Evolutionary conservation across 2,888 invertebrate genomes (phyloP).

Genomic region (Drosophila limbata): DNA sequence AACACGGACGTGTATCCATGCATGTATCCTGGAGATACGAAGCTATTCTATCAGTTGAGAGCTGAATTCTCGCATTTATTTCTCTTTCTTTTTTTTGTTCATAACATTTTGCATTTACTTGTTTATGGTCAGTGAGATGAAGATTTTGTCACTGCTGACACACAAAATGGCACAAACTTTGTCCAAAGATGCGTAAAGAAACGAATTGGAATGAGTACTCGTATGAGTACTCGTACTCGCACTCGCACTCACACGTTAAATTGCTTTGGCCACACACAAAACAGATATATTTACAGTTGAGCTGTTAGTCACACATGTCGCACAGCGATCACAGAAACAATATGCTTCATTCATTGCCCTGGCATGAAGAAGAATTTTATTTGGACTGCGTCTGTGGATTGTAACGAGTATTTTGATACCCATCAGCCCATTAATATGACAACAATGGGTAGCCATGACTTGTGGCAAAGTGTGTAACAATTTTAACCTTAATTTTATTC

Average conservation of each 20-base stretch:
- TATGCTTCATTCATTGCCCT: slow-evolving; percentile 43
- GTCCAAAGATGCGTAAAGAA: slow-evolving; percentile 37
- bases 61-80: slow-evolving; percentile 8
- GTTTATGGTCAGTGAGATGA: slow-evolving; percentile 55
- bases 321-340: slow-evolving; percentile 47
- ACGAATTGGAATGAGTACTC: slow-evolving; percentile 9
- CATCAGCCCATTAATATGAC: background rate
- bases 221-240: slow-evolving; percentile 12
- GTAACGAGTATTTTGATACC: slow-evolving; percentile 16
- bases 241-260: slow-evolving; percentile 22
- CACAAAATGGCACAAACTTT: slow-evolving; percentile 23
- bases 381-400: slow-evolving; percentile 23
- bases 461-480: background rate
- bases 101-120: slow-evolving; percentile 58
- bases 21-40: slow-evolving; percentile 55
- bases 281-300: slow-evolving; percentile 52
- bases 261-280: slow-evolving; percentile 43
- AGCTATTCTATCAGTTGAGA: slow-evolving; percentile 26
- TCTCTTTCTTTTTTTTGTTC: slow-evolving; percentile 2
- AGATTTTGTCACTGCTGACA: slow-evolving; percentile 49
- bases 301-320: slow-evolving; percentile 61
- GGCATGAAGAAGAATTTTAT: slow-evolving; percentile 37
- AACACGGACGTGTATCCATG: slow-evolving; percentile 49
- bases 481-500: too few species aligned
- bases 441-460: background rate